These are phyloP conservation scores for Buteo buteo DNA, from an alignment of 2,113 vertebrate genomes.

Conservation along the genomic window DNA sequence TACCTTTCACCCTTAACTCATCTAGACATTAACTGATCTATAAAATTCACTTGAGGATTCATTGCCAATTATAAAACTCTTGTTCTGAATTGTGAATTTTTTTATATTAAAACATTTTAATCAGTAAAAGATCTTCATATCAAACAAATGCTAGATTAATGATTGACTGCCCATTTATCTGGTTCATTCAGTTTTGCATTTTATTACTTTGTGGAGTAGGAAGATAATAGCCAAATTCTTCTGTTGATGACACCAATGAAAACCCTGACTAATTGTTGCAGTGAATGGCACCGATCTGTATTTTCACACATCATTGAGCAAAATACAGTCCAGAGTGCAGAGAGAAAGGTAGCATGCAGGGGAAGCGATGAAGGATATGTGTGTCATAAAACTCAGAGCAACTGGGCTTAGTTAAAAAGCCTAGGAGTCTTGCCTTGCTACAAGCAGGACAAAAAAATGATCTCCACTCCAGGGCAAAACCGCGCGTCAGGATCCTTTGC, in stretches of 20 bases:
- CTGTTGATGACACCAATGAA: neutral
- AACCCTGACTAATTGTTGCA: neutral
- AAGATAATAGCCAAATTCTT: neutral
- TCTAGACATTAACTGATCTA: constrained; percentile 59
- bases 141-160: constrained; percentile 22
- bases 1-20: constrained; percentile 59
- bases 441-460: neutral
- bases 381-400: neutral
- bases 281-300: neutral
- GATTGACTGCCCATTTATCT: neutral
- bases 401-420: neutral
- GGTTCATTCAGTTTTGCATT: neutral
- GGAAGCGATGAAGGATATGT: neutral
- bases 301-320: constrained; percentile 10
- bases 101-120: constrained; percentile 23
- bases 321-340: neutral
- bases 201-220: neutral
- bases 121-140: constrained; percentile 23
- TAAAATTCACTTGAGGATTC: constrained; percentile 58
- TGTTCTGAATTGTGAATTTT: constrained; percentile 6
- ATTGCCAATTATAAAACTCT: constrained; percentile 52
- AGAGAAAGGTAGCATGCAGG: neutral
- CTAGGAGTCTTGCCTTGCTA: neutral
- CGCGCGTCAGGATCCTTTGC: fast-evolving
- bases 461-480: neutral